A percentile compares a stretch with the other conserved stretches of the same genome.
Conservation (phyloP, 2,888 invertebrate species). For the Dryobotodes eremita region DNA sequence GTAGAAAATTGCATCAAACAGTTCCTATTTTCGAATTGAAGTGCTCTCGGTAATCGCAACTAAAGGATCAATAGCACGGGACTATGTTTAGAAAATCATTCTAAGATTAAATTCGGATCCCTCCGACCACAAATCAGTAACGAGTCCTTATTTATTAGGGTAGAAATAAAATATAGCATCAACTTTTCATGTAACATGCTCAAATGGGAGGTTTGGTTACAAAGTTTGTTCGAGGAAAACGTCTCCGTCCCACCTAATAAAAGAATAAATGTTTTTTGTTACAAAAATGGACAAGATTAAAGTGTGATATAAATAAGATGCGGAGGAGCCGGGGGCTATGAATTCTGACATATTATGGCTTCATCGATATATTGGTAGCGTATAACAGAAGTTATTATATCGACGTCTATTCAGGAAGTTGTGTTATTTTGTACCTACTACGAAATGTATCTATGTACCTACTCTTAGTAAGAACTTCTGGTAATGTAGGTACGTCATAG, state of each 20-base stretch:
- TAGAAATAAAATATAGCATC: conserved; percentile 69
- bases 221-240: conserved; percentile 59
- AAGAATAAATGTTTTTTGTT: conserved; percentile 54
- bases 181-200: conserved; percentile 68
- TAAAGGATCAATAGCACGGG: conserved; percentile 45
- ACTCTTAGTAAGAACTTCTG: conserved; percentile 4
- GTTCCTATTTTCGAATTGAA: conserved; percentile 33
- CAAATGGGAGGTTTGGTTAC: conserved; percentile 63
- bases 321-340: conserved; percentile 42
- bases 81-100: conserved; percentile 64
- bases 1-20: conserved; percentile 31
- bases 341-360: conserved; percentile 32
- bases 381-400: conserved; percentile 21
- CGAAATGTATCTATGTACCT: neutral
- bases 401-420: neutral
- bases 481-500: neutral
- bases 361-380: conserved; percentile 42
- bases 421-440: conserved; percentile 2
- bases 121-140: conserved; percentile 67
- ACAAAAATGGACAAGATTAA: conserved; percentile 58
- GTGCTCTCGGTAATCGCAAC: conserved; percentile 35
- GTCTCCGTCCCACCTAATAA: conserved; percentile 54
- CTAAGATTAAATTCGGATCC: conserved; percentile 65
- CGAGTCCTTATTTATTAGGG: conserved; percentile 68
- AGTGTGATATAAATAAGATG: conserved; percentile 44